Base-by-base conservation (phyloP, 2,888 invertebrate species). In the Epistrophe eligans region DNA sequence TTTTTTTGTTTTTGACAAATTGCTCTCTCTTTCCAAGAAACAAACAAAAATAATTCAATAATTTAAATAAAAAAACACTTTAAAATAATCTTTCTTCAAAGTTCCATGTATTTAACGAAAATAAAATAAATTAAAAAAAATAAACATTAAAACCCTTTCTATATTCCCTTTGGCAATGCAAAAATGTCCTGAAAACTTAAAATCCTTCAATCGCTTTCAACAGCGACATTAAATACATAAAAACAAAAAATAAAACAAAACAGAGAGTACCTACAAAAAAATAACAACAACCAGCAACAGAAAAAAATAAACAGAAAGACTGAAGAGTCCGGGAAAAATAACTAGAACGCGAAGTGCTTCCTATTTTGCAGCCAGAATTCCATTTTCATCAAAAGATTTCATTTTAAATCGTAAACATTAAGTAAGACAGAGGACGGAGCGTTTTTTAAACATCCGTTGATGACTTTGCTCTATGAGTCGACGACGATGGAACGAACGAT, bases 301-400 rank as follows among this genome's bases (percentile, higher is more conserved):
- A 24, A 24, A 55, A n/a, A 28, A 55, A 15, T 19, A 66, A 48
- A 67, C 50, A 15, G 50, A 50, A 50, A 35, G 48, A 35, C 48
- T 50, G 50, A 67, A 50, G 50, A 67, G 67, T 50, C 67, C 70
- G 28, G 77, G 50, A 11, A 60, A 50, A 70, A 70, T 58, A 70
- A 77, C 70, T 60, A 77, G 77, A 77, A 77, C 77, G 77, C 76
- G 79, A 83, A 84, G 57, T 79, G 43, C 58, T 84, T 79, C 45
- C 72, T 66, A 73, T 73, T 67, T 66, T 67, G 17, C 50, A 67
- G 60, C 50, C 43, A 52, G 10, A 24, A 50, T 67, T 57, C 72
- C 72, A 67, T 79, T 79, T 67, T 43, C 73, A 73, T 83, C 79
- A 83, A 83, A 83, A 79, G 77, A 83, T 62, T 79, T 72, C 43